These are phyloP conservation scores for Cantharis nigra DNA, from an alignment of 2,888 invertebrate genomes.

Conservation along the genomic window DNA sequence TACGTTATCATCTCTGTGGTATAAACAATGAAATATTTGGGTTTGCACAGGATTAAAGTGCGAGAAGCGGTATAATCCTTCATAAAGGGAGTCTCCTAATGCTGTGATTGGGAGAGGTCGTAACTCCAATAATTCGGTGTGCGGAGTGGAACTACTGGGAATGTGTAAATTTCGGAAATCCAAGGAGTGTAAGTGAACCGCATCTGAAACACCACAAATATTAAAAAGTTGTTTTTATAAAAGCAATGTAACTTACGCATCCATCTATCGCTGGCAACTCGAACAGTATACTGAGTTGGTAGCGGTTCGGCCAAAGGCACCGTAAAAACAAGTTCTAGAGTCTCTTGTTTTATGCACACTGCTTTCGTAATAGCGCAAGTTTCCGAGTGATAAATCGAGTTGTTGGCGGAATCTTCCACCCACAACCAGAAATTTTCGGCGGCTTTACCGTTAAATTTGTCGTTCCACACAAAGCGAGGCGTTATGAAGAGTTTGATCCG, in stretches of 20 bases:
- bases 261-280: slow-evolving; percentile 87
- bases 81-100: slow-evolving; percentile 75
- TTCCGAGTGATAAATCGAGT: slow-evolving; percentile 95
- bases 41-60: slow-evolving; percentile 99
- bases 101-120: slow-evolving; percentile 85
- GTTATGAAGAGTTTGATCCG: slow-evolving; percentile 79
- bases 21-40: slow-evolving; percentile 95
- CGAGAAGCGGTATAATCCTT: slow-evolving; percentile 84
- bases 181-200: slow-evolving; percentile 56
- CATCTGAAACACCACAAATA: slow-evolving; percentile 32
- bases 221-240: background rate
- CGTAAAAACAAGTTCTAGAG: slow-evolving; percentile 89
- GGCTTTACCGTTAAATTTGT: slow-evolving; percentile 84
- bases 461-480: slow-evolving; percentile 83
- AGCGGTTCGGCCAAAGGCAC: slow-evolving; percentile 92
- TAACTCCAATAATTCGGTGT: slow-evolving; percentile 89
- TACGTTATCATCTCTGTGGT: slow-evolving; percentile 92
- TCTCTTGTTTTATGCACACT: slow-evolving; percentile 68
- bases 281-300: slow-evolving; percentile 89
- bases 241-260: slow-evolving; percentile 53
- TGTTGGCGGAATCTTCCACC: slow-evolving; percentile 95
- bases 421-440: slow-evolving; percentile 96
- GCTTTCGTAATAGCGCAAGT: slow-evolving; percentile 71
- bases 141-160: slow-evolving; percentile 89
- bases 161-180: slow-evolving; percentile 86